Evolutionary conservation across 2,888 invertebrate genomes (phyloP), one percentile per base, ranked within the genome.

Genomic region (Cynaeus angustus): DNA sequence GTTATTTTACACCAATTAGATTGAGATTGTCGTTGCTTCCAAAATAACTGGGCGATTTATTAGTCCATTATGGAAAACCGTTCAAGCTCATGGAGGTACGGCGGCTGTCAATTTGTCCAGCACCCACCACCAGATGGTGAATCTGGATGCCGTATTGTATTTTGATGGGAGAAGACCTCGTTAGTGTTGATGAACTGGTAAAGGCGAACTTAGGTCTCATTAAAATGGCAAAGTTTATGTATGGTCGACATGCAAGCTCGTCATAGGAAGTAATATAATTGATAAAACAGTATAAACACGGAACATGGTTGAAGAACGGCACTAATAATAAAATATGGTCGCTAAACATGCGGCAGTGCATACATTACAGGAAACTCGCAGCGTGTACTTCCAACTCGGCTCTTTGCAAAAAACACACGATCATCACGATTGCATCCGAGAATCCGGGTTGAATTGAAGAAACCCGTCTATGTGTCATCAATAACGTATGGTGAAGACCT

Each of bases 391-490:
- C 37, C 26, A 62, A 45, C 43, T 30, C 41, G 28, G 45, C 55
- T 43, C 41, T 21, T 10, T 30, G 52, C 56, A 72, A 75, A 79
- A 77, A 78, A 75, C 72, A 61, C 75, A 70, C 73, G 74, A 75
- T 77, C 76, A 77, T 78, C 79, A 79, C 78, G 78, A 78, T 75
- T 70, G 71, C 74, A 74, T 74, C 69, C 72, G 70, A 71, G 72
- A 78, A 78, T 77, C 77, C 78, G 75, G 78, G 75, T 78, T 78
- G 78, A 78, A 79, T 77, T 78, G 78, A 78, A 80, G 79, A 80
- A 78, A 78, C 77, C 78, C 78, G 77, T 77, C 78, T 74, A 79
- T 80, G 75, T 79, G 79, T 79, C 80, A 80, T 78, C 78, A 77
- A 74, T 74, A 78, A 78, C 78, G 73, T 79, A 79, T 73, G 78